Evolutionary conservation across 2,888 invertebrate genomes (phyloP), one percentile per base, ranked within the genome.

Genomic region (Drosophila mettleri): DNA sequence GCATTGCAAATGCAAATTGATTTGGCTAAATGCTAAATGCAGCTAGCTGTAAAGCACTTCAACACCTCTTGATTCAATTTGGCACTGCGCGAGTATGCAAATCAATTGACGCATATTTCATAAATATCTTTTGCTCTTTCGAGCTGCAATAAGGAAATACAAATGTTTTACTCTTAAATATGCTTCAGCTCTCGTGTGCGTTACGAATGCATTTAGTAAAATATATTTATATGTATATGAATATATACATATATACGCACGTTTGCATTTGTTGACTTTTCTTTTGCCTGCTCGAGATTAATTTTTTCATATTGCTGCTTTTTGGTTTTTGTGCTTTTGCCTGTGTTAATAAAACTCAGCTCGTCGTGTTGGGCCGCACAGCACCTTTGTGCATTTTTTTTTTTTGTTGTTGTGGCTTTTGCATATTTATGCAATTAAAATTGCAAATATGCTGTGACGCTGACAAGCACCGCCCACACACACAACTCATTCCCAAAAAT

Each of bases 381-480:
- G 27, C 48, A 33, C 60, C 34, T 60, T 54, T 61, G 45, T 51
- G 46, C 27, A 53, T 58, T 73, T 77, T 66, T 74, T 58, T 73
- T 77, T 20, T 38, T 54, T 70, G 53, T 43, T 67, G 69, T 53
- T 69, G 59, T 43, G 63, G 63, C 70, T 70, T 81, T 83, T 87
- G 82, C 74, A 79, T 79, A 90, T 90, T 89, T 90, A 77, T 77
- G 87, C 90, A 90, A 90, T 90, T 90, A 90, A 90, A 90, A 89
- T 90, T 90, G 90, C 90, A 90, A 90, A 90, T 90, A 89, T 87
- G 89, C 68, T 85, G 86, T 53, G 51, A 54, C 24, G 54, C 45
- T 33, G 45, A 49, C 33, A 10, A 22, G 45, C 4, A 31, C 45
- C 22, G n/a, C n/a, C 24, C 22, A 41, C 22, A 8, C 24, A 24